Percentiles rank a stretch among this genome's conserved stretches.
Conservation (phyloP, 2,888 invertebrate genomes). For the Archips xylosteana region DNA sequence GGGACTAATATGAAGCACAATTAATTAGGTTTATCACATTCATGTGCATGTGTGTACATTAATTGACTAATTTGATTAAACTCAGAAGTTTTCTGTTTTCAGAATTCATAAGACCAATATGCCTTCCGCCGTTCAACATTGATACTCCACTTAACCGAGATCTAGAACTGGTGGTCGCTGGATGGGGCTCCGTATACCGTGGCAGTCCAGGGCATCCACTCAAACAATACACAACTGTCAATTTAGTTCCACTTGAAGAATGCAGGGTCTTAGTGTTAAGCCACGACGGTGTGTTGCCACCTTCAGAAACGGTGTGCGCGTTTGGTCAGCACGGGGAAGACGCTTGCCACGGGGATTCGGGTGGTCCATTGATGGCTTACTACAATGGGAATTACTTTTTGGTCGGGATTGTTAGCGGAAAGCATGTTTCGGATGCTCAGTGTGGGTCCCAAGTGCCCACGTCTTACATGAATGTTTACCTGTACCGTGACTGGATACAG, state of each 20-base stretch:
- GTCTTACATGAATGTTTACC: neutral
- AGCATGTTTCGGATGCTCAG: neutral
- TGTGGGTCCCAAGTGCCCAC: neutral
- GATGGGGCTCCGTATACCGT: neutral
- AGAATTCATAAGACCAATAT: slow-evolving; percentile 5
- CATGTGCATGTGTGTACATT: too few relatives aligned
- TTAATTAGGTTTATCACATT: too few relatives aligned
- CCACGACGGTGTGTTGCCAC: too few relatives aligned
- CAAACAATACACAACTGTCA: neutral
- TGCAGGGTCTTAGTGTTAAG: neutral
- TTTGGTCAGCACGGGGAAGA: slow-evolving; percentile 2
- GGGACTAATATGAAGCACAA: too few relatives aligned
- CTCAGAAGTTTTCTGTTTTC: neutral
- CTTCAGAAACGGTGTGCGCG: neutral
- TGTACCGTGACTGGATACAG: neutral
- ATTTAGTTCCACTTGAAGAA: neutral
- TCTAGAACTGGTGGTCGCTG: neutral
- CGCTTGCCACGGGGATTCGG: slow-evolving; percentile 8
- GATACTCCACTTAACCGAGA: neutral
- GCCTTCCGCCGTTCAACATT: slow-evolving; percentile 6
- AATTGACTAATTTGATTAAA: neutral
- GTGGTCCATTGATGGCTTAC: slow-evolving; percentile 2
- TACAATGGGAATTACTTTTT: neutral
- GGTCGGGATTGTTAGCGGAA: slow-evolving; percentile 1
- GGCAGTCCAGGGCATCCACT: neutral